Evolutionary conservation across 2,113 vertebrate species (phyloP).

Genomic region (Chloropsis cyanopogon): DNA sequence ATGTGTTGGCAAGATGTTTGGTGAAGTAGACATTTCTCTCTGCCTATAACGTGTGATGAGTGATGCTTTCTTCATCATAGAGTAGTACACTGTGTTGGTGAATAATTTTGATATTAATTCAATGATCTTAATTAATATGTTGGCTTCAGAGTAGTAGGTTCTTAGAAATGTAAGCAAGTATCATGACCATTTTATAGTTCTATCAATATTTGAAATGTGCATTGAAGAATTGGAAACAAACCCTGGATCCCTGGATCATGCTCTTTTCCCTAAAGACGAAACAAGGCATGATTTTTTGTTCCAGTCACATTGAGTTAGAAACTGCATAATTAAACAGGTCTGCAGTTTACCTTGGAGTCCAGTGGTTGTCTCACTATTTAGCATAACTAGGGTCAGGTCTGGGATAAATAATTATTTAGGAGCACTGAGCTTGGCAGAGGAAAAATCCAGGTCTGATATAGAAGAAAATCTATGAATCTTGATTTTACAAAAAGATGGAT

Average conservation of each 20-base stretch:
- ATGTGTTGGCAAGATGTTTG: neutral
- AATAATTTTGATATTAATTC: neutral
- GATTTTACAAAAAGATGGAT: neutral
- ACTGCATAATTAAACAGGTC: neutral
- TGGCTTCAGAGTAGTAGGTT: neutral
- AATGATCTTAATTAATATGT: neutral
- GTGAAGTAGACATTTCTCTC: neutral
- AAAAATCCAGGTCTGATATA: neutral
- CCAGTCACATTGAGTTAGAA: neutral
- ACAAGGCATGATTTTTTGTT: neutral
- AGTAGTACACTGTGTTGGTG: neutral
- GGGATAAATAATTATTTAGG: neutral
- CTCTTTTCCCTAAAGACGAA: neutral
- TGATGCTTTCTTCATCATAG: neutral
- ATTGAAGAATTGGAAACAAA: neutral
- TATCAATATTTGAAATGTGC: neutral
- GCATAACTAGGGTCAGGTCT: neutral
- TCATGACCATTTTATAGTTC: neutral
- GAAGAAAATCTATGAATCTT: neutral
- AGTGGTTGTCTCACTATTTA: neutral
- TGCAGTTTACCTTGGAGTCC: neutral
- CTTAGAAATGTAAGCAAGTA: neutral
- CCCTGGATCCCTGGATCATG: neutral
- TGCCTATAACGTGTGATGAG: neutral
- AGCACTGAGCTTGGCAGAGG: neutral